Evolutionary conservation across 2,113 vertebrate species (phyloP).

Genomic region (sheep (Ovis aries)): DNA sequence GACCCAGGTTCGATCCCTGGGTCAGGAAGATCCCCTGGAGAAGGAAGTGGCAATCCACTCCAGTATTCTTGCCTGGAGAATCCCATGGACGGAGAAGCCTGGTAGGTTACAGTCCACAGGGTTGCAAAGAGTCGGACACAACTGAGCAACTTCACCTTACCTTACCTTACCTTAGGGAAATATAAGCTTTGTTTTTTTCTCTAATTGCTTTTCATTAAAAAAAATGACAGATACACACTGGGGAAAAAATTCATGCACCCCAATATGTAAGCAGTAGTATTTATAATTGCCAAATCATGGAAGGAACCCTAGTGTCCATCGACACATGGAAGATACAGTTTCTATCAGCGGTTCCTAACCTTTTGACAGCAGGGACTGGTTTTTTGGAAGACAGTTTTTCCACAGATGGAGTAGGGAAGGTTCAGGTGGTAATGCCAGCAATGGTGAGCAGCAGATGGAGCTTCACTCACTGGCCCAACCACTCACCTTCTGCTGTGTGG

Average conservation of each 20-base stretch:
- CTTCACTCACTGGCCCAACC: background rate
- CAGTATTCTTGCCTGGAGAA: no score
- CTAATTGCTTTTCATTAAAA: background rate
- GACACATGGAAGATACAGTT: background rate
- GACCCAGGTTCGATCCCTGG: no score
- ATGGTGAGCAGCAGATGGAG: background rate
- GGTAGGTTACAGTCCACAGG: no score
- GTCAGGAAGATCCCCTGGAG: no score
- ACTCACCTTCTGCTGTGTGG: background rate
- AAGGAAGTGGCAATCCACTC: no score
- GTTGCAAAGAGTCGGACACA: no score
- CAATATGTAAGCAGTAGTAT: background rate
- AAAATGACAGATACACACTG: background rate
- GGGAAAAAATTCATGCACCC: background rate
- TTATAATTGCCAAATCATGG: background rate
- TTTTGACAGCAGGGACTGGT: background rate
- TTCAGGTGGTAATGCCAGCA: background rate
- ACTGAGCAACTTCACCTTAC: no score
- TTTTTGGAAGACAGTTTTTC: background rate
- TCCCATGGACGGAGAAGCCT: no score
- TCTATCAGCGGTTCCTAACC: background rate
- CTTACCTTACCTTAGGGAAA: background rate
- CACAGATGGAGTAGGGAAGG: background rate
- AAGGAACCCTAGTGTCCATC: background rate
- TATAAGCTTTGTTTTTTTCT: background rate